Percentiles rank a stretch among this genome's conserved stretches.
Conservation (phyloP, 2,888 invertebrate genomes). For the Syrista parreyssii region DNA sequence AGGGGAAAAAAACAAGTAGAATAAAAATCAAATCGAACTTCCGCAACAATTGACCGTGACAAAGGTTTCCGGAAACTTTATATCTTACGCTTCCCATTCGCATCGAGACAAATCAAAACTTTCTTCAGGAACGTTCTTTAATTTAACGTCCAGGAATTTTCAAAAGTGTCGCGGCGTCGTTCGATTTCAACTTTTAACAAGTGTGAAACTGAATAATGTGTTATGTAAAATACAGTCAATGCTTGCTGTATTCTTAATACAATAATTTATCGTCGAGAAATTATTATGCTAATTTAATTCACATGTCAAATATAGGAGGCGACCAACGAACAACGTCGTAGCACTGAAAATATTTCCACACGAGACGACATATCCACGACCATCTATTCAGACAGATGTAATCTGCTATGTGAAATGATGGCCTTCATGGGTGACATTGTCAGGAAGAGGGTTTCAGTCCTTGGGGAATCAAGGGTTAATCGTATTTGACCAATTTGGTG, state of each 20-base stretch:
- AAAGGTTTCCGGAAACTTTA: background rate
- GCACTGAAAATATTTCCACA: background rate
- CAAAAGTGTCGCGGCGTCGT: background rate
- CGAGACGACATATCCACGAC: background rate
- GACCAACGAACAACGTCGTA: background rate
- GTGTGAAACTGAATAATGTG: background rate
- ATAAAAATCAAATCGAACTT: background rate
- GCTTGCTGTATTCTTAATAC: background rate
- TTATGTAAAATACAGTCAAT: background rate
- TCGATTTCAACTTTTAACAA: background rate
- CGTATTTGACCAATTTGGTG: constrained; percentile 18
- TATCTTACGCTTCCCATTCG: background rate
- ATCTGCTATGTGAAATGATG: background rate
- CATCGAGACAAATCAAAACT: background rate
- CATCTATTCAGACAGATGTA: constrained; percentile 1
- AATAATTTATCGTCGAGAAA: background rate
- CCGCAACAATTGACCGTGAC: background rate
- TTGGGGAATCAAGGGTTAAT: constrained; percentile 14
- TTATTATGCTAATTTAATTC: background rate
- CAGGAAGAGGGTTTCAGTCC: constrained; percentile 5
- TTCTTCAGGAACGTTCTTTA: background rate
- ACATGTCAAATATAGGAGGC: background rate
- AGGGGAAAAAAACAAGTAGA: background rate
- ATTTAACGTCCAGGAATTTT: background rate
- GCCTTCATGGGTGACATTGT: background rate